phyloP scores from a whole-genome alignment of 2,113 vertebrate genomes.

The Crotalus tigris region DNA sequence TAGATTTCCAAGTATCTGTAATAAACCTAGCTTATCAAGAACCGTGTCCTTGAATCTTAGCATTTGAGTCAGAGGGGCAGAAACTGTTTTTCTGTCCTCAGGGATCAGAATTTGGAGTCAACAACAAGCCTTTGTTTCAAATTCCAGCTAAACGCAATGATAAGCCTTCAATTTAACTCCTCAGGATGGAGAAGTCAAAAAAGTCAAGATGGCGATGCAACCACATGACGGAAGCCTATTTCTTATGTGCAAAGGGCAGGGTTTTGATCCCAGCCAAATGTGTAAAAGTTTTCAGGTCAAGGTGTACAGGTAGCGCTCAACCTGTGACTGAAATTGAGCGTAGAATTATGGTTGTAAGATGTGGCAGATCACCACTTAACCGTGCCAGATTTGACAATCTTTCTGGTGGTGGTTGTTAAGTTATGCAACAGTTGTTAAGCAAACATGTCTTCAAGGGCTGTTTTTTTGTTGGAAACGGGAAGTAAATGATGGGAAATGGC shows the following conservation, averaged over 20 bases:
- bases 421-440: too few species aligned
- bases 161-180: background rate
- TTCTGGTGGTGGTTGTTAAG: too few species aligned
- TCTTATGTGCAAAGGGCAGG: background rate
- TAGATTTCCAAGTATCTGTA: background rate
- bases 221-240: background rate
- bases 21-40: background rate
- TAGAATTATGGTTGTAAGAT: too few species aligned
- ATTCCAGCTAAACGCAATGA: background rate
- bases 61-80: background rate
- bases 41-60: background rate
- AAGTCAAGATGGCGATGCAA: background rate
- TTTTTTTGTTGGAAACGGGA: too few species aligned
- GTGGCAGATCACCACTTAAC: too few species aligned
- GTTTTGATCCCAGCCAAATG: background rate
- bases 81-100: background rate
- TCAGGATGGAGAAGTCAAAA: background rate
- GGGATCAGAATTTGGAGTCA: background rate
- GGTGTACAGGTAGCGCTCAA: too few species aligned
- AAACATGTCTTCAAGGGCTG: too few species aligned
- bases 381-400: too few species aligned
- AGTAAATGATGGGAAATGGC: too few species aligned
- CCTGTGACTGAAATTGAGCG: too few species aligned
- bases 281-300: background rate
- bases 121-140: background rate